These are phyloP conservation scores for Porites lobata DNA, from an alignment of 92 coral and sea anemone genomes.

Conservation along the genomic window DNA sequence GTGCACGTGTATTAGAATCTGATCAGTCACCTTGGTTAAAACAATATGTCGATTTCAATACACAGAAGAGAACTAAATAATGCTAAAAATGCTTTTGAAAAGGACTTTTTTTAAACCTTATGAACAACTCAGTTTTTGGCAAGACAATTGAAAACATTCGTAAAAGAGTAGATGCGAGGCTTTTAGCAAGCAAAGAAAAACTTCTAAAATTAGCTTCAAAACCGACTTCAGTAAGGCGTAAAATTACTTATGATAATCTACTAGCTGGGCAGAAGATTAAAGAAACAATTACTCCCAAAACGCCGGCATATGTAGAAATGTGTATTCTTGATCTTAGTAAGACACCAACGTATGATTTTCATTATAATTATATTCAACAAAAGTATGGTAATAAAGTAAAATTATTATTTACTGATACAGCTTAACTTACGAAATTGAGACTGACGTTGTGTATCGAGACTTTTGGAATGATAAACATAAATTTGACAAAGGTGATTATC, in stretches of 20 bases:
- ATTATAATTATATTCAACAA: too few relatives aligned
- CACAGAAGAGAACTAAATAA: neutral
- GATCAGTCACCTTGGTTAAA: neutral
- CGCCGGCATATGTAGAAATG: slow-evolving; percentile 32
- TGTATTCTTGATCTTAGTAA: slow-evolving; percentile 22
- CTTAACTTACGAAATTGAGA: too few relatives aligned
- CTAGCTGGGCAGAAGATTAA: slow-evolving; percentile 6
- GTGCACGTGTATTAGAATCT: neutral
- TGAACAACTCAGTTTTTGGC: too few relatives aligned
- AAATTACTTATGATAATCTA: too few relatives aligned
- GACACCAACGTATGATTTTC: too few relatives aligned
- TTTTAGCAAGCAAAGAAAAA: neutral
- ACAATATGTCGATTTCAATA: neutral
- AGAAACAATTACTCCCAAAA: neutral
- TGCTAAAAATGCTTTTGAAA: neutral
- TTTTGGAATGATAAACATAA: slow-evolving; percentile 13
- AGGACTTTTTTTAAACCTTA: neutral
- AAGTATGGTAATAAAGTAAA: too few relatives aligned
- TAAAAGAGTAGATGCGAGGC: slow-evolving; percentile 18
- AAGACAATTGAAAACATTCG: neutral
- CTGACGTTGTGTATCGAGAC: too few relatives aligned
- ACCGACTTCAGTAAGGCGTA: slow-evolving; percentile 37
- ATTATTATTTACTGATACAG: too few relatives aligned
- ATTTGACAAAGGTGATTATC: too few relatives aligned
- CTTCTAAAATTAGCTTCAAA: slow-evolving; percentile 8